phyloP scores from a whole-genome alignment of 1,140 invertebrate genomes.

The Ceratosolen solmsi region DNA sequence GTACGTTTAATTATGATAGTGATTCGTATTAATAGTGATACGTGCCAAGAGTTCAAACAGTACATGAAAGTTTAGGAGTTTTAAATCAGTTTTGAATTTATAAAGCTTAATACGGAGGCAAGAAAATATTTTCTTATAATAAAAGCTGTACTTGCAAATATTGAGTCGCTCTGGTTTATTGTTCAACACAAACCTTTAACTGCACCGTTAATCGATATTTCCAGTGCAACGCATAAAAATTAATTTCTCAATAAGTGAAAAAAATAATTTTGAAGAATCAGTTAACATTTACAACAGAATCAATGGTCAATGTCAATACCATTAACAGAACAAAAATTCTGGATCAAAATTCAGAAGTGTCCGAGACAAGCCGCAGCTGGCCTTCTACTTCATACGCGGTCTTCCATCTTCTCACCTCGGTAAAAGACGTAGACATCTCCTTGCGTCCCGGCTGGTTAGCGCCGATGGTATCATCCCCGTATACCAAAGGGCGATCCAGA shows the following conservation, averaged over 20 bases:
- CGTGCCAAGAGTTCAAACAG: no score
- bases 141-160: no score
- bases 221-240: no score
- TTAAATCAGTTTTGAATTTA: no score
- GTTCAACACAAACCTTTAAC: no score
- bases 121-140: no score
- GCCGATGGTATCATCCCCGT: not conserved
- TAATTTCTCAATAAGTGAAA: not conserved
- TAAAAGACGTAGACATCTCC: not conserved
- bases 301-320: not conserved
- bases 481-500: not conserved
- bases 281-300: not conserved
- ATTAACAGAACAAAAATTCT: not conserved
- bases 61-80: no score
- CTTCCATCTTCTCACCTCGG: not conserved
- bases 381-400: not conserved
- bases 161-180: no score
- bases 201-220: no score
- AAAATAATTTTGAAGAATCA: not conserved
- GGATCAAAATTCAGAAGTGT: not conserved
- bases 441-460: not conserved
- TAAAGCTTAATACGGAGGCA: no score
- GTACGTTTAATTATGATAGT: no score
- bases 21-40: no score
- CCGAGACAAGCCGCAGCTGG: not conserved